Evolutionary conservation across 2,113 vertebrate genomes (phyloP), one percentile per base, ranked within the genome.

Genomic region (Cyprinodon tularosa): DNA sequence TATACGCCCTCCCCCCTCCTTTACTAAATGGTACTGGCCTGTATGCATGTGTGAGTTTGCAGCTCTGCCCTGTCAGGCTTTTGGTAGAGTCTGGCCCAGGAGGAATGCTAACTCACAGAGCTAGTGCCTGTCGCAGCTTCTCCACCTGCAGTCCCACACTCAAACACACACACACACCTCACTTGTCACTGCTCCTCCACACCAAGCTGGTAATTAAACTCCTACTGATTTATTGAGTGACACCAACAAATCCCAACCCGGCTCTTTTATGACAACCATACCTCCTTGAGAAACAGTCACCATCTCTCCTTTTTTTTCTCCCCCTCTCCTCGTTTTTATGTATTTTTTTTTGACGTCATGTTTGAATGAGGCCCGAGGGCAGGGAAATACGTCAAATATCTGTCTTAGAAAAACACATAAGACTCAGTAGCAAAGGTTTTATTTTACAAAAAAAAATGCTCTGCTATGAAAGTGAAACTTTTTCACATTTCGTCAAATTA

Each of bases 211-310:
- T 96, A 96, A 97, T 97, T 97, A 98, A 97, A 96, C 95, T 95
- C 94, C 95, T 94, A 95, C 96, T 96, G 96, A 98, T 97, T 97
- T 97, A 96, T 95, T 96, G 96, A 97, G 95, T 97, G 97, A 97
- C 96, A 96, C 93, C 94, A 95, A 95, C 95, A 96, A 96, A 96
- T 96, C 95, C 95, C 96, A 97, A 93, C 94, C 93, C 90, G 87
- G 94, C 93, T 96, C 95, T 96, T 96, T 97, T 96, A 97, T 95
- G 96, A 96, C 96, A 96, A 92, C 95, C 95, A 96, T 93, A 93
- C 94, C 93, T 96, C 95, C 94, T 93, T 87, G 39, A 96, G 96
- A 95, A 94, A 94, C 94, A 96, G 90, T 90, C 94, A 83, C 93
- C 94, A 94, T 93, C 68, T 81, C 82, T 81, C 75, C 66, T 45